Base-by-base conservation (phyloP, 2,888 invertebrate genomes). In the Scaptodrosophila latifasciaeformis region DNA sequence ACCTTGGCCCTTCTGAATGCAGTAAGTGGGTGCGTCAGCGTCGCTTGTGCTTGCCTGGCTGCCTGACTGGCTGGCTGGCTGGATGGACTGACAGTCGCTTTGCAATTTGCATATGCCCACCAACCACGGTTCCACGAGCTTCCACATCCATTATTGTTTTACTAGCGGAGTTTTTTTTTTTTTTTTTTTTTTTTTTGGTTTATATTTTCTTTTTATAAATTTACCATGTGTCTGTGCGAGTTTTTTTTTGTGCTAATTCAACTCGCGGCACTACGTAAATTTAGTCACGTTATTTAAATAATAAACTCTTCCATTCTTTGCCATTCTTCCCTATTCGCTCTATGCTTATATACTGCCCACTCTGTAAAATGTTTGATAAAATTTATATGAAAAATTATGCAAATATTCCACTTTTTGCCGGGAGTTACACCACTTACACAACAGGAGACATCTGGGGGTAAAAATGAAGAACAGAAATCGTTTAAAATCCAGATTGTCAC, bases 271-370 rank as follows among this genome's bases (percentile, higher is more conserved):
- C 62, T 55, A 59, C 69, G 65, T 66, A 67, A 74, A 75, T 77
- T 71, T 62, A 75, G 80, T 76, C 80, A 80, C 80, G 80, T 80
- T 76, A 64, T 66, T 74, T 79, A 79, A 76, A 79, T 76, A 79
- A 79, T 77, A 72, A 76, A 76, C 65, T 74, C 72, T 77, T 62
- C 46, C 57, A 61, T 48, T 52, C 49, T n/a, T n/a, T n/a, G n/a
- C n/a, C n/a, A n/a, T n/a, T n/a, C n/a, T n/a, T n/a, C n/a, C n/a
- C n/a, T n/a, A n/a, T n/a, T n/a, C n/a, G n/a, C n/a, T n/a, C n/a
- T n/a, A n/a, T n/a, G n/a, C n/a, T n/a, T n/a, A n/a, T n/a, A n/a
- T n/a, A n/a, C 27, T 43, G 43, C 19, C 7, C 7, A 21, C 21
- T 21, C 9, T 19, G 15, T 17, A 34, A 34, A 34, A 34, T 15